Conservation (phyloP, 1,140 invertebrate species). For the Aphaenogaster ashmeadi region DNA sequence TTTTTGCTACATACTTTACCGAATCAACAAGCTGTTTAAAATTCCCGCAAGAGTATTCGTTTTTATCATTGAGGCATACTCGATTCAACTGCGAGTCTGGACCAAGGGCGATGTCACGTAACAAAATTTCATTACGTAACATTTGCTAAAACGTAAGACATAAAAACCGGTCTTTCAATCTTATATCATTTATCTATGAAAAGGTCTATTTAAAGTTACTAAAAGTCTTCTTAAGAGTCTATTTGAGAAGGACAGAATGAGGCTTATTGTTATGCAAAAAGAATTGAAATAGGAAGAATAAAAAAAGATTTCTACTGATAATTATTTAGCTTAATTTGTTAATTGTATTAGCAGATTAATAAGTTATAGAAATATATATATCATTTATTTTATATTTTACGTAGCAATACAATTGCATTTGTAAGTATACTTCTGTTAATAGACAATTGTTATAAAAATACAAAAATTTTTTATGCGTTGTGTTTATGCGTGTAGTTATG, state of each 20-base stretch:
- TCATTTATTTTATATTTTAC: no score
- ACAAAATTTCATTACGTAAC: conserved; percentile 4
- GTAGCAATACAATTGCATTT: no score
- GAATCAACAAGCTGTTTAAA: background rate
- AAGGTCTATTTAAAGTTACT: background rate
- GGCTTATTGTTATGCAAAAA: background rate
- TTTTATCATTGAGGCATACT: background rate
- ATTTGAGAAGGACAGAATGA: background rate
- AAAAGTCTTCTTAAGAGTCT: background rate
- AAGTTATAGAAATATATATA: background rate
- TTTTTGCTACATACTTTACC: no score
- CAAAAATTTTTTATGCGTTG: no score
- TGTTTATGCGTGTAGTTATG: no score
- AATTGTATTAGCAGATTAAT: background rate
- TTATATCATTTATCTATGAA: background rate
- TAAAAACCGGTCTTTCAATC: background rate
- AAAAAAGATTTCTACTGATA: background rate
- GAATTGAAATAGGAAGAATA: background rate
- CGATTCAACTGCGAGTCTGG: background rate
- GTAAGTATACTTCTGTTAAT: no score
- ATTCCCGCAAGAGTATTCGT: background rate
- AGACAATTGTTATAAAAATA: no score
- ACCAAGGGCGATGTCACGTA: background rate
- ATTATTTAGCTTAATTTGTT: background rate
- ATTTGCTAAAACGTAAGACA: background rate